A percentile compares a stretch with the other conserved stretches of the same genome.
Evolutionary conservation across 1,140 invertebrate species (phyloP).

Genomic region (Anastrepha obliqua): DNA sequence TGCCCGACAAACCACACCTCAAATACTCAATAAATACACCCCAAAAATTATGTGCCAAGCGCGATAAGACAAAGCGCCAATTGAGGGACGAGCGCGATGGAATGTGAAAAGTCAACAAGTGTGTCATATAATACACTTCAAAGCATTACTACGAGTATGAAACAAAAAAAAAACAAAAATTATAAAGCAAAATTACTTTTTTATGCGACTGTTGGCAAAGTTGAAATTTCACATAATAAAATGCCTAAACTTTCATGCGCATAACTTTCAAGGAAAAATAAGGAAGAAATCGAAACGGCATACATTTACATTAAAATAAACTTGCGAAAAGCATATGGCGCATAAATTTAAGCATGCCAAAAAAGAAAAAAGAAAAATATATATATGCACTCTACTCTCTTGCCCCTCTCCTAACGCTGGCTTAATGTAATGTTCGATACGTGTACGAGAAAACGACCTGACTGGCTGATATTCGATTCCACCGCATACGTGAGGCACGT

Average conservation of each 20-base stretch:
- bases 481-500: background rate
- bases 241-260: too few relatives aligned
- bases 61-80: background rate
- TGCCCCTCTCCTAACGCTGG: background rate
- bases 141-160: background rate
- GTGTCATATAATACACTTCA: background rate
- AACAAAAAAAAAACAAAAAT: background rate
- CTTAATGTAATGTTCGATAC: constrained; percentile 5
- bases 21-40: background rate
- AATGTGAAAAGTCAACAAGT: background rate
- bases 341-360: background rate
- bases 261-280: background rate
- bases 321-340: background rate
- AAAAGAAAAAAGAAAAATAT: background rate
- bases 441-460: constrained; percentile 14
- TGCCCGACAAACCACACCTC: background rate
- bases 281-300: background rate
- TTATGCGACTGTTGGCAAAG: too few relatives aligned
- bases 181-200: constrained; percentile 5
- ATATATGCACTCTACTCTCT: background rate
- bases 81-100: background rate
- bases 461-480: background rate
- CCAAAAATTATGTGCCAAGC: background rate
- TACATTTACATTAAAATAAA: background rate
- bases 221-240: too few relatives aligned